A percentile compares a stretch with the other conserved stretches of the same genome.
These are phyloP conservation scores for Seira ritae DNA, from an alignment of 2,888 invertebrate species.

Conservation along the genomic window DNA sequence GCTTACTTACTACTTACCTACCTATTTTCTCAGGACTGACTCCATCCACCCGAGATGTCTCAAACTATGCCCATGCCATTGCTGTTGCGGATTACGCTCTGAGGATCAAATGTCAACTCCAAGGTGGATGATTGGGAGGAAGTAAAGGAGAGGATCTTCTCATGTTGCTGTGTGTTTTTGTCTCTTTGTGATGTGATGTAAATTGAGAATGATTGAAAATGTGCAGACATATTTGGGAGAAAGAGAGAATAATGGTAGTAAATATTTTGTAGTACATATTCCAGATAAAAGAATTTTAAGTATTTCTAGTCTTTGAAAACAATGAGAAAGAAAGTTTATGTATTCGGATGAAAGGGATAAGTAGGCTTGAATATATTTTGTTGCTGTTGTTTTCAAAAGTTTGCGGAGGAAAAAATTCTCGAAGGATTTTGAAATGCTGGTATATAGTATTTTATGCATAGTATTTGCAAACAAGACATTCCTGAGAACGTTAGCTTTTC, in stretches of 20 bases:
- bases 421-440: background rate
- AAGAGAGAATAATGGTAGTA: background rate
- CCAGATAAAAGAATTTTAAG: background rate
- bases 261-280: background rate
- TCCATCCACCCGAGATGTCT: slow-evolving; percentile 86
- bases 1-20: too few relatives aligned
- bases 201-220: too few relatives aligned
- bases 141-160: slow-evolving; percentile 34
- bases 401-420: background rate
- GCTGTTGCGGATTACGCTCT: slow-evolving; percentile 96
- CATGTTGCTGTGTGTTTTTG: too few relatives aligned
- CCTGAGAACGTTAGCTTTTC: background rate
- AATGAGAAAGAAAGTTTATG: background rate
- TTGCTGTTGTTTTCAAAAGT: background rate
- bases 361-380: background rate
- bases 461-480: background rate
- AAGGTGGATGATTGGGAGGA: slow-evolving; percentile 77
- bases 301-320: background rate
- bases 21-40: slow-evolving; percentile 91
- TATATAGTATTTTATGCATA: background rate
- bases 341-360: background rate
- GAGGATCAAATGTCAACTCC: slow-evolving; percentile 88
- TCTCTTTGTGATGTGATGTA: too few relatives aligned
- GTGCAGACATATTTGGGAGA: too few relatives aligned
- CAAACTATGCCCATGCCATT: slow-evolving; percentile 87